Base-by-base conservation (phyloP, 2,888 invertebrate species). In the Drosophila quasianomalipes region DNA sequence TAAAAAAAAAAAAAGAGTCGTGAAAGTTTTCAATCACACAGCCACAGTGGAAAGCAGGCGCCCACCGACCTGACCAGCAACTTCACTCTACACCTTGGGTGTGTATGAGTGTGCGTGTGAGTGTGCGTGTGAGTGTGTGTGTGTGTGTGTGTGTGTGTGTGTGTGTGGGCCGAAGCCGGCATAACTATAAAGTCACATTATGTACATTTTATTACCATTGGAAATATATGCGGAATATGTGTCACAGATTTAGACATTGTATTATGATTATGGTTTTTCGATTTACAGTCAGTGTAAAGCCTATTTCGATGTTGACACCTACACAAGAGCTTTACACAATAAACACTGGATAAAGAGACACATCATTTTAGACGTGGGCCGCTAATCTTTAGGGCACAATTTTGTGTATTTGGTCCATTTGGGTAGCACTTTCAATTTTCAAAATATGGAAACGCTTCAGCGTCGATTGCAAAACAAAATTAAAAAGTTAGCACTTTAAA, bases 161-260 rank as follows among this genome's bases (percentile, higher is more conserved):
- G 52, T 64, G 79, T 57, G 63, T 68, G 68, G 73, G 57, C 52
- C 22, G 53, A 26, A 61, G 44, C 57, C 58, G 74, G 58, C 62
- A 72, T 76, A 57, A 22, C 16, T 54, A 39, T 69, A 31, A 47
- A 62, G 57, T 53, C 67, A 61, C 57, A 73, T 72, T 72, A 64
- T 64, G 49, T 59, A 59, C 58, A 44, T 81, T 88, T 87, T 85
- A 85, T 83, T 72, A 69, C 77, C 77, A 62, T 70, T 74, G 74
- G 74, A 57, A 57, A 39, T 55, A 28, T 26, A 54, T 55, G 39
- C 28, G 28, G 39, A 78, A 76, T 82, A 85, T 89, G 87, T 87
- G 87, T 83, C 89, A 89, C 57, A 78, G 80, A 88, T 76, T 83
- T 82, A 76, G 83, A 79, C 86, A 82, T 86, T 89, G 79, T 87